Percentiles rank a stretch among this genome's conserved stretches.
These are phyloP conservation scores for Semicossyphus pulcher DNA, from an alignment of 2,113 vertebrate genomes.

Conservation along the genomic window DNA sequence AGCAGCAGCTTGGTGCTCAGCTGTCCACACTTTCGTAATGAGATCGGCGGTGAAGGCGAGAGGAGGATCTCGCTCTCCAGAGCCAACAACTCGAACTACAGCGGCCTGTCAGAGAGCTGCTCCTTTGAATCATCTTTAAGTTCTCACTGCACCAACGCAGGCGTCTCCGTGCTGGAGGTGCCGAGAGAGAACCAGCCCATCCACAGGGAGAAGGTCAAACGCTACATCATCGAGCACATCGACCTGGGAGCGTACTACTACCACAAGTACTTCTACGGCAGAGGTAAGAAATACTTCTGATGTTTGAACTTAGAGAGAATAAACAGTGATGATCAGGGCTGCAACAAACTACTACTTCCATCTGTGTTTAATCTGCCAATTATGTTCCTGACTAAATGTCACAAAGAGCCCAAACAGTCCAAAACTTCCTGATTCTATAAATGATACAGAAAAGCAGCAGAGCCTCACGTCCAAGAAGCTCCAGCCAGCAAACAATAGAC, in stretches of 20 bases:
- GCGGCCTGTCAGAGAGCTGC: conserved; percentile 89
- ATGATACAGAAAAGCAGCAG: too few species aligned
- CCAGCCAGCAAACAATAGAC: too few species aligned
- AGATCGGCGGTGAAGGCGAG: conserved; percentile 95
- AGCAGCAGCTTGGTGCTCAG: conserved; percentile 91
- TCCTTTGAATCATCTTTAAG: conserved; percentile 96
- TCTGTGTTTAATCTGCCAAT: too few species aligned
- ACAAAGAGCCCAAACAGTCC: too few species aligned
- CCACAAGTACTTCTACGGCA: conserved; percentile 96
- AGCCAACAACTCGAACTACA: conserved; percentile 88
- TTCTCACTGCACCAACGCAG: conserved; percentile 97
- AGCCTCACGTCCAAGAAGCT: too few species aligned
- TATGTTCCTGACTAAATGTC: too few species aligned
- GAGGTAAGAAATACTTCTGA: conserved; percentile 85
- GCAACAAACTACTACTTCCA: too few species aligned
- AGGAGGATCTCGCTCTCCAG: conserved; percentile 92
- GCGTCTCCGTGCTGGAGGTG: conserved; percentile 96
- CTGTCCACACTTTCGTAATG: conserved; percentile 95
- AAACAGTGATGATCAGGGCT: conserved; percentile 7
- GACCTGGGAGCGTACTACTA: conserved; percentile 98
- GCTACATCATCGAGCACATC: conserved; percentile 98
- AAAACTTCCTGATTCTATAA: too few species aligned
- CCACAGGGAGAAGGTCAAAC: conserved; percentile 96
- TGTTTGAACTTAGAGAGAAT: not conserved
- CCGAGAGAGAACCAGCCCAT: conserved; percentile 94